Conservation (phyloP, 2,113 vertebrate species). For the Ciconia boyciana region DNA sequence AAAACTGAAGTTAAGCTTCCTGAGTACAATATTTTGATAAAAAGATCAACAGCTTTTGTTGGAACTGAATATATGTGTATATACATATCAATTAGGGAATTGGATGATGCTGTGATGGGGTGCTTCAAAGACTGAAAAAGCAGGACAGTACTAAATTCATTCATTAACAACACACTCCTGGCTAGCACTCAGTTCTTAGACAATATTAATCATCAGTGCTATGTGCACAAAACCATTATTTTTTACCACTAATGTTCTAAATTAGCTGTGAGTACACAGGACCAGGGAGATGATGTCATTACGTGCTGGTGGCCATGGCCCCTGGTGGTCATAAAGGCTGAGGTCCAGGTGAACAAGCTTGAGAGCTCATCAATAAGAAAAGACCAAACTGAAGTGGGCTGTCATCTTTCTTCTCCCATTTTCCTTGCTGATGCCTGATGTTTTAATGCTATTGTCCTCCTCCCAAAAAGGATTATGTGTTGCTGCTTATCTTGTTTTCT, state of each 20-base stretch:
- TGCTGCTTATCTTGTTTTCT: neutral
- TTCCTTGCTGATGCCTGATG: neutral
- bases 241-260: neutral
- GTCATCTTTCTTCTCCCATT: neutral
- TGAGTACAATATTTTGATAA: neutral
- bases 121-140: neutral
- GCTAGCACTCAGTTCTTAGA: neutral
- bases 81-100: neutral
- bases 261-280: neutral
- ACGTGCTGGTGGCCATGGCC: accelerated
- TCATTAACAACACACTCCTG: neutral
- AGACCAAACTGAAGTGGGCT: neutral
- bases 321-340: neutral
- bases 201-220: no score
- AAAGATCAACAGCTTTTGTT: neutral
- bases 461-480: neutral
- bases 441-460: neutral
- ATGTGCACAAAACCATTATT: neutral
- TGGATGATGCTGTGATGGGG: neutral
- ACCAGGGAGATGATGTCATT: neutral
- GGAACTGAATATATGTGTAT: neutral
- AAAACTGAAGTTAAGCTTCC: neutral
- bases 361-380: neutral
- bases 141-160: neutral
- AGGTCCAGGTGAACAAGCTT: neutral